phyloP scores from a whole-genome alignment of 2,888 invertebrate species.

The Tupiocoris notatus region DNA sequence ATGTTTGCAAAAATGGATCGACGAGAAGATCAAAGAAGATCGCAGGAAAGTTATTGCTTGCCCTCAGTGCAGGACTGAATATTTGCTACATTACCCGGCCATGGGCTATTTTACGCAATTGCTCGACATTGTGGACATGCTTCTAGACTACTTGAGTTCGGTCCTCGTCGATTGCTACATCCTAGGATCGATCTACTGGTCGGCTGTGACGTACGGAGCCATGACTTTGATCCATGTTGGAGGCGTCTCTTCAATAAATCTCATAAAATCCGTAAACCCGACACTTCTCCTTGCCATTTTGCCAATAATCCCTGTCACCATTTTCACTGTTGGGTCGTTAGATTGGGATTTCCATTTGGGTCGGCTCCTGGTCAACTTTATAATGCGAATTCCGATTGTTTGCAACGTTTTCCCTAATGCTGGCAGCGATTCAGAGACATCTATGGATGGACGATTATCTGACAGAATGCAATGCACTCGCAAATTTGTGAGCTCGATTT shows the following conservation, averaged over 20 bases:
- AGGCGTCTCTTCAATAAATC: slow-evolving; percentile 89
- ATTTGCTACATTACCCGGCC: slow-evolving; percentile 89
- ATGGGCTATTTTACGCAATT: slow-evolving; percentile 81
- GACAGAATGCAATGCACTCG: slow-evolving; percentile 60
- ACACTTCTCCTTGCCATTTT: slow-evolving; percentile 84
- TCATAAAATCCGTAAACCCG: slow-evolving; percentile 91
- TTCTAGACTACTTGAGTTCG: slow-evolving; percentile 89
- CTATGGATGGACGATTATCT: slow-evolving; percentile 13
- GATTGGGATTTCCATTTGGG: slow-evolving; percentile 92
- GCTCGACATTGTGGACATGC: slow-evolving; percentile 81
- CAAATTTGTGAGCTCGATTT: slow-evolving; percentile 89
- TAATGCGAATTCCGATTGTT: slow-evolving; percentile 67
- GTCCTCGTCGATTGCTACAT: slow-evolving; percentile 92
- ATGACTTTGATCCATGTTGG: slow-evolving; percentile 92
- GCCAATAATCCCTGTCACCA: slow-evolving; percentile 89
- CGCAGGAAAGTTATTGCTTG: slow-evolving; percentile 79
- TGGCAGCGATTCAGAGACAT: slow-evolving; percentile 52
- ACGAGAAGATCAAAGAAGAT: slow-evolving; percentile 93
- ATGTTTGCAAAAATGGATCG: slow-evolving; percentile 95
- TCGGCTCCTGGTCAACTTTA: slow-evolving; percentile 69
- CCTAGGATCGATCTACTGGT: slow-evolving; percentile 90
- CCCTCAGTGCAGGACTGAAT: slow-evolving; percentile 92
- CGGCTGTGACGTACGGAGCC: slow-evolving; percentile 94
- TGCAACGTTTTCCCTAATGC: slow-evolving; percentile 67
- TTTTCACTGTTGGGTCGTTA: slow-evolving; percentile 91